Base-by-base conservation (phyloP, 2,797 vertebrate genomes). In the Myoxocephalus aenaeus region DNA sequence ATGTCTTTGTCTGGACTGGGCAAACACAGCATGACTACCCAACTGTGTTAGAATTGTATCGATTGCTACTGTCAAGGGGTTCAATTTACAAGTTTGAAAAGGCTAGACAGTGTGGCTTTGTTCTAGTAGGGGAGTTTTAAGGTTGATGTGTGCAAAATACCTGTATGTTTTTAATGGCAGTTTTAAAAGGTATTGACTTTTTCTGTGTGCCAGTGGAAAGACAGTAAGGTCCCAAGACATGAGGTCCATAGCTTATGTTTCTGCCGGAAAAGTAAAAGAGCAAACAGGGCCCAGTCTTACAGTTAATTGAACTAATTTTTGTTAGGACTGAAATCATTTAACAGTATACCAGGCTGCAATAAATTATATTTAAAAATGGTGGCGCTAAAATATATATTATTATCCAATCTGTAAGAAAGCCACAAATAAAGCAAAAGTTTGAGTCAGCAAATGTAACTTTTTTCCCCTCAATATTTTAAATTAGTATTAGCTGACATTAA, bases 1-100 rank as follows among this genome's bases (percentile, higher is more conserved):
- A 75, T 65, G 87, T 88, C 91, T 92, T 90, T 94, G 89, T 93
- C 82, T 73, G 56, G 44, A 68, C 71, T 44, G 65, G 65, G 73
- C 67, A 67, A 69, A 73, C 73, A 75, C 69, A 67, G 74, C 36
- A 42, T 54, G 77, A 84, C 78, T 72, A 44, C 70, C 76, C 75
- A 80, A 42, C 69, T 72, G 15, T 66, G 59, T 69, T 70, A 10
- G 65, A 53, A 56, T 79, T 73, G 22, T 48, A 79, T 78, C 4
- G 27, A 86, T 82, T 54, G 42, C 48, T 17, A 69, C 69, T 62
- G 75, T 71, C 64, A 66, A 74, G 53, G 77, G 53, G 72, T 83
- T 77, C 77, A 53, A 68, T 79, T n/a, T 42, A 64, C 61, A 75
- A 11, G 56, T 65, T 79, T 78, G 44, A 18, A 46, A 29, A 65